Conservation (phyloP, 1,140 invertebrate species). For the Monomorium pharaonis region DNA sequence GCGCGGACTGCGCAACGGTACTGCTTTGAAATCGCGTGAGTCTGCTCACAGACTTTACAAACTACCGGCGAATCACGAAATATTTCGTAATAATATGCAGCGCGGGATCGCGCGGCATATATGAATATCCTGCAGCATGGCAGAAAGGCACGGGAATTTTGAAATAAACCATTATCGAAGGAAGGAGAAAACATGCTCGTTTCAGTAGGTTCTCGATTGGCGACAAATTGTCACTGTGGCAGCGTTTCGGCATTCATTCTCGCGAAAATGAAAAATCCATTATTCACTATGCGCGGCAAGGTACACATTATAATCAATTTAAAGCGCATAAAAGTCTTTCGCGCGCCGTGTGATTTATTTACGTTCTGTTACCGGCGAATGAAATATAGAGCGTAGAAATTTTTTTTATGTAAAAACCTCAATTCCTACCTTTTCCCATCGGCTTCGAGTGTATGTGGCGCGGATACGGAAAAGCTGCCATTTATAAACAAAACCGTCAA, state of each 20-base stretch:
- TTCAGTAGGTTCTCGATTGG: not conserved
- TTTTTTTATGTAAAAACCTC: slow-evolving; percentile 33
- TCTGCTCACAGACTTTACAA: slow-evolving; percentile 10
- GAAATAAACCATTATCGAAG: slow-evolving; percentile 8
- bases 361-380: slow-evolving; percentile 27
- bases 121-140: not conserved
- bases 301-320: slow-evolving; percentile 45
- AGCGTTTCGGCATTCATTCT: not conserved
- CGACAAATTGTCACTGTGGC: not conserved
- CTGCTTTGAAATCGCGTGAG: slow-evolving; percentile 43
- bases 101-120: not conserved
- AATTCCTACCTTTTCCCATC: slow-evolving; percentile 15
- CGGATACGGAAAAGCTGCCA: slow-evolving; percentile 45
- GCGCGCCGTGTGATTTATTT: slow-evolving; percentile 45
- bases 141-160: not conserved
- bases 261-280: slow-evolving; percentile 46
- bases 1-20: not conserved
- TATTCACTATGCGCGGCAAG: not conserved
- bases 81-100: slow-evolving; percentile 38
- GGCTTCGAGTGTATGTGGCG: not conserved
- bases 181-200: slow-evolving; percentile 8
- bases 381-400: slow-evolving; percentile 33
- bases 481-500: slow-evolving; percentile 56
- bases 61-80: slow-evolving; percentile 5
- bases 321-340: slow-evolving; percentile 33